Conservation (phyloP, 2,113 vertebrate species). For the Vidua macroura region DNA sequence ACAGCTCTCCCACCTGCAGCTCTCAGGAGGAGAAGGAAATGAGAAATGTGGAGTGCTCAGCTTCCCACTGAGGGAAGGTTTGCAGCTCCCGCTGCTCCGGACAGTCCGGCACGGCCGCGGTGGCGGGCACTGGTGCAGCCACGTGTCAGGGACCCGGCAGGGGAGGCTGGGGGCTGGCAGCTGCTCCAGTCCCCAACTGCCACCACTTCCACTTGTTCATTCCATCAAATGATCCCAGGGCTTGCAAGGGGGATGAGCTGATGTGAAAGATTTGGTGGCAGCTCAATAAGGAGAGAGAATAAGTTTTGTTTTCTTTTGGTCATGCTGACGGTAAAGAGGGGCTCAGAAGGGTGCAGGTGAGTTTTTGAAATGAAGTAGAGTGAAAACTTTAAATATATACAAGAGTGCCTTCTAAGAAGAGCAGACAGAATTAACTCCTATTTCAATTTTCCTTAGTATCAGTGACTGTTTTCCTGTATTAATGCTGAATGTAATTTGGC, state of each 20-base stretch:
- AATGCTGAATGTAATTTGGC: neutral
- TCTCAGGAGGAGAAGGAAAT: neutral
- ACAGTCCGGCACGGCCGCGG: neutral
- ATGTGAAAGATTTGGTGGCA: accelerated
- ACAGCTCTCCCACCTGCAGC: neutral
- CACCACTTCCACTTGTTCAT: neutral
- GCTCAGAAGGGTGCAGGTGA: neutral
- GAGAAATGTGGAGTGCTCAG: neutral
- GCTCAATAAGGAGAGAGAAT: accelerated
- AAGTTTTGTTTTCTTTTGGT: accelerated
- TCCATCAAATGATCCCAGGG: neutral
- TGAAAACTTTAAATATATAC: neutral
- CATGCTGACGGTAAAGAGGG: accelerated
- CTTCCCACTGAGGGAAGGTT: neutral
- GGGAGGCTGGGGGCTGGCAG: neutral
- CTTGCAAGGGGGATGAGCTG: neutral
- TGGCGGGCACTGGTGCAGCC: neutral
- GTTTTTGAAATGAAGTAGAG: neutral
- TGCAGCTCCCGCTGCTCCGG: neutral
- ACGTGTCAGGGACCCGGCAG: neutral
- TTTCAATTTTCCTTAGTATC: neutral
- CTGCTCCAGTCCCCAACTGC: neutral
- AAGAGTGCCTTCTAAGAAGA: neutral
- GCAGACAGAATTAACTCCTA: neutral
- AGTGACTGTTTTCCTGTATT: neutral